Conservation (phyloP, 2,888 invertebrate species). For the Catocala sponsa region DNA sequence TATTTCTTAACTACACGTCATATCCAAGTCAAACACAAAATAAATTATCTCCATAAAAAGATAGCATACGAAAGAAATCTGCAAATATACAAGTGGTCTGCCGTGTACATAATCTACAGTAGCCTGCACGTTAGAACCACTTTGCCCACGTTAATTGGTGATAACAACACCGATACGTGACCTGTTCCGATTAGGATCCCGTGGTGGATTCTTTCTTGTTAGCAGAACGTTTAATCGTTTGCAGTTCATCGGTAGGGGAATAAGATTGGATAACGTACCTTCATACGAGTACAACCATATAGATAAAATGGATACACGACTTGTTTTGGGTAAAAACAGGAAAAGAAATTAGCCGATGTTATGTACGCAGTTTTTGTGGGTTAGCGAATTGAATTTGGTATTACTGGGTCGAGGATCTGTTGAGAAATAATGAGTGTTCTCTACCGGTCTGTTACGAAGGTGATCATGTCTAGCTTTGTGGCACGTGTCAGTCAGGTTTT, state of each 20-base stretch:
- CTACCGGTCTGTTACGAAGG: too few species aligned
- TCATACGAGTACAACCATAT: not conserved
- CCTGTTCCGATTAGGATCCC: conserved; percentile 58
- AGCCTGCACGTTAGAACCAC: conserved; percentile 40
- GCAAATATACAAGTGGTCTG: conserved; percentile 1
- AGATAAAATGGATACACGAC: not conserved
- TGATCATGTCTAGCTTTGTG: too few species aligned
- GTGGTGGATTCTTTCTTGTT: conserved; percentile 58
- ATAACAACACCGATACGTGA: conserved; percentile 58
- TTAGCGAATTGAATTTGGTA: too few species aligned
- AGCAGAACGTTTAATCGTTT: conserved; percentile 47
- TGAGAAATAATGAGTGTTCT: too few species aligned
- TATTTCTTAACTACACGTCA: too few species aligned
- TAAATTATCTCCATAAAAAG: too few species aligned
- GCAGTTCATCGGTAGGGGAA: conserved; percentile 23
- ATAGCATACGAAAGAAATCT: not conserved
- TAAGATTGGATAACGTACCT: conserved; percentile 29
- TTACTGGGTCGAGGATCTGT: too few species aligned
- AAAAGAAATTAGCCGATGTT: too few species aligned
- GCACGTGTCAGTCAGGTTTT: too few species aligned
- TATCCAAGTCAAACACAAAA: too few species aligned
- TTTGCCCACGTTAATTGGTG: conserved; percentile 61
- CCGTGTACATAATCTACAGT: conserved; percentile 35
- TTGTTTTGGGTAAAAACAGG: conserved; percentile 1
- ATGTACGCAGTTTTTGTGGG: too few species aligned